Conservation (phyloP, 2,113 vertebrate species). For the Leptocoma aspasia region DNA sequence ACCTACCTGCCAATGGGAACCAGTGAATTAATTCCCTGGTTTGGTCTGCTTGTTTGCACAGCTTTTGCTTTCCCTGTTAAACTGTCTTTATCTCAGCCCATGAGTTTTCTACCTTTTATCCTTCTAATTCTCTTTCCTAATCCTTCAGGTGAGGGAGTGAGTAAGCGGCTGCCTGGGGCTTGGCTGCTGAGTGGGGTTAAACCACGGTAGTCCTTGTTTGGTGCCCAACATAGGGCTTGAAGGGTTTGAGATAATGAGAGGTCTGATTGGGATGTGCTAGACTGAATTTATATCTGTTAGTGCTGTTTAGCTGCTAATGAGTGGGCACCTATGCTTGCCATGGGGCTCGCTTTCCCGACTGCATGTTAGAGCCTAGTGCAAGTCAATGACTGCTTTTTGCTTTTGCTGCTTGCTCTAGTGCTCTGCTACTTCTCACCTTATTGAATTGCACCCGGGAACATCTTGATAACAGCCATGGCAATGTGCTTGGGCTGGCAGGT, state of each 20-base stretch:
- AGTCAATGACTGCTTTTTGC: background rate
- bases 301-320: background rate
- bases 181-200: background rate
- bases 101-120: background rate
- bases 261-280: background rate
- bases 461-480: background rate
- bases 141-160: background rate
- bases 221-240: background rate
- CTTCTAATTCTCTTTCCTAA: background rate
- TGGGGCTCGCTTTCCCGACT: background rate
- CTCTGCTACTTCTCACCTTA: background rate
- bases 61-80: background rate
- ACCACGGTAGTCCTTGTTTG: background rate
- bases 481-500: background rate
- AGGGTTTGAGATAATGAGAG: background rate
- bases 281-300: background rate
- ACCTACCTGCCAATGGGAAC: background rate
- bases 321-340: background rate
- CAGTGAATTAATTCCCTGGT: background rate
- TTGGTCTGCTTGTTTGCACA: background rate
- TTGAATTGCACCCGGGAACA: background rate
- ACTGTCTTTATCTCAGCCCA: background rate
- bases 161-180: rapidly evolving
- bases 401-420: background rate
- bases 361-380: background rate